Evolutionary conservation across 1,140 invertebrate genomes (phyloP).

Genomic region (Dreissena rostriformis): DNA sequence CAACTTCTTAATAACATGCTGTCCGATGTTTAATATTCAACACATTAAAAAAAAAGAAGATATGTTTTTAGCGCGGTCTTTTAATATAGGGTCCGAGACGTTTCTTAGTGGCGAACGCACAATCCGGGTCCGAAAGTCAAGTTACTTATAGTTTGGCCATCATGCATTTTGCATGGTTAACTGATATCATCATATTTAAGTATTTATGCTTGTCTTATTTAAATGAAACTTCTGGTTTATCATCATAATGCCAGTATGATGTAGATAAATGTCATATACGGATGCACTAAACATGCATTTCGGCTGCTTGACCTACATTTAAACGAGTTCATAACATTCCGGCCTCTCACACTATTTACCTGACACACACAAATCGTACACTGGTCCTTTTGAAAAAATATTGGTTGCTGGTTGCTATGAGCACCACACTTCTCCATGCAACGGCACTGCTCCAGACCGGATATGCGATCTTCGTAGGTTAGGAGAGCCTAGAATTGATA

Average conservation of each 20-base stretch:
- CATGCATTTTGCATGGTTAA: too few relatives aligned
- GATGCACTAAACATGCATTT: slow-evolving; percentile 3
- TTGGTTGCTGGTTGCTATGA: slow-evolving; percentile 90
- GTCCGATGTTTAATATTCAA: too few relatives aligned
- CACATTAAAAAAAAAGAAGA: too few relatives aligned
- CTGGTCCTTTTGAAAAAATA: slow-evolving; percentile 75
- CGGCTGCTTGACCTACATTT: slow-evolving; percentile 11
- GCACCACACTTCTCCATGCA: slow-evolving; percentile 94
- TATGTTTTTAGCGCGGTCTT: too few relatives aligned
- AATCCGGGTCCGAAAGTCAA: too few relatives aligned
- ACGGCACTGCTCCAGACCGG: slow-evolving; percentile 92
- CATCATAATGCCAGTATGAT: slow-evolving; percentile 42
- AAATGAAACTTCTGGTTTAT: too few relatives aligned
- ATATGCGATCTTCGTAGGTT: slow-evolving; percentile 88
- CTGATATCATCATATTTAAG: too few relatives aligned
- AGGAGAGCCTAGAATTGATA: slow-evolving; percentile 85
- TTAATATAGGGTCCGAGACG: too few relatives aligned
- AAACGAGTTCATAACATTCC: background rate
- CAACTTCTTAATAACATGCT: too few relatives aligned
- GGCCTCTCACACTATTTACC: slow-evolving; percentile 64
- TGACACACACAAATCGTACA: slow-evolving; percentile 77
- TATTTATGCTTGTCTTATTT: too few relatives aligned
- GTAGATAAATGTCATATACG: slow-evolving; percentile 17
- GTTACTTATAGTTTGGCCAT: too few relatives aligned
- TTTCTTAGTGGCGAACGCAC: too few relatives aligned